Conservation (phyloP, 2,113 vertebrate genomes). For the Petaurus breviceps region DNA sequence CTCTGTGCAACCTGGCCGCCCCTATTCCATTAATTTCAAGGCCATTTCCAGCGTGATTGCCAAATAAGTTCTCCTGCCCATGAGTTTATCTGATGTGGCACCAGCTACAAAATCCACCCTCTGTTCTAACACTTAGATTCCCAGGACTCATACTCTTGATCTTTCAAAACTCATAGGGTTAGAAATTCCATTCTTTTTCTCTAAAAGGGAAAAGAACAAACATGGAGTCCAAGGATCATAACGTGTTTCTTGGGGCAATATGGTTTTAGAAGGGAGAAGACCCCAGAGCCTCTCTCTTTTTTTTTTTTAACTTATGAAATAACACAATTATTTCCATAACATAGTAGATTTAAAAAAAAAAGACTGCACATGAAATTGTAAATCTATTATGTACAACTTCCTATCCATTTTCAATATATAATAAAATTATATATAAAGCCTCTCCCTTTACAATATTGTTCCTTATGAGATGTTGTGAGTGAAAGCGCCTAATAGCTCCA, state of each 20-base stretch:
- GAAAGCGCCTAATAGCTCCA: background rate
- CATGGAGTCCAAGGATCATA: background rate
- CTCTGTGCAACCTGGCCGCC: no score
- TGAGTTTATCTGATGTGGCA: background rate
- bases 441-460: background rate
- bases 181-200: background rate
- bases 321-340: background rate
- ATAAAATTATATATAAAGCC: background rate
- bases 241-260: background rate
- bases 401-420: background rate
- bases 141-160: background rate
- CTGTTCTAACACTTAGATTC: background rate
- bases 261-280: background rate
- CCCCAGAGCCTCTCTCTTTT: background rate
- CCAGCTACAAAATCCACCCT: background rate
- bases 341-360: background rate
- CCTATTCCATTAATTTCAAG: background rate
- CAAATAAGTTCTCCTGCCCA: background rate
- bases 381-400: background rate
- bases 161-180: background rate
- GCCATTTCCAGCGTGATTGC: background rate
- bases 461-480: background rate
- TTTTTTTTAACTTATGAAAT: background rate
- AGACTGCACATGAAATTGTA: background rate
- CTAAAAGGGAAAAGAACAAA: background rate